phyloP scores from a whole-genome alignment of 2,113 vertebrate species.

The Gobiocypris rarus region DNA sequence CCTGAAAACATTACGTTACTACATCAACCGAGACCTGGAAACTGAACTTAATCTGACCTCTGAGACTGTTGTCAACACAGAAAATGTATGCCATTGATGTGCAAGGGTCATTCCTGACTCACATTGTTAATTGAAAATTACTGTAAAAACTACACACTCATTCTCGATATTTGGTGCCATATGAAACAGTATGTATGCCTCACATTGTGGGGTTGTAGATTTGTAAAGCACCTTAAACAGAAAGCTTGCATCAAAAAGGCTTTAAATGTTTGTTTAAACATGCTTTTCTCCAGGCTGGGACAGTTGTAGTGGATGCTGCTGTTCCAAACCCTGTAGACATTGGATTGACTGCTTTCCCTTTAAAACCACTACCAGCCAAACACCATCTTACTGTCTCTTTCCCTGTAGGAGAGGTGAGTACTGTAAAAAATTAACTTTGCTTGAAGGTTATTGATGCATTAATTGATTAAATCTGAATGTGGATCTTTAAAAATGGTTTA shows the following conservation, averaged over 20 bases:
- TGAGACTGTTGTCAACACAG: slow-evolving; percentile 34
- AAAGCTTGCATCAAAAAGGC: not conserved
- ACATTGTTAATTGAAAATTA: not conserved
- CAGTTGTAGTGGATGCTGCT: not conserved
- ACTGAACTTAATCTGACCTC: slow-evolving; percentile 70
- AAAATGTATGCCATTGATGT: not conserved
- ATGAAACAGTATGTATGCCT: not conserved
- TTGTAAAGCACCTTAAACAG: not conserved
- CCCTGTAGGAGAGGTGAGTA: slow-evolving; percentile 68
- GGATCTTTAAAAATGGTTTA: not conserved
- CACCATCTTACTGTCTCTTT: slow-evolving; percentile 71
- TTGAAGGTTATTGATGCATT: not conserved
- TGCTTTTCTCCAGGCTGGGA: not conserved
- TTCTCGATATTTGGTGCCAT: not conserved
- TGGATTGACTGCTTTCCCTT: slow-evolving; percentile 62
- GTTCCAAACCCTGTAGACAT: slow-evolving; percentile 39
- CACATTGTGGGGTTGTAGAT: not conserved
- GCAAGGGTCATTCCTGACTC: not conserved
- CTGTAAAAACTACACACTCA: not conserved
- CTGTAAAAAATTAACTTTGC: not conserved
- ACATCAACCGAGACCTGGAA: slow-evolving; percentile 77
- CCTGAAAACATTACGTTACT: slow-evolving; percentile 70
- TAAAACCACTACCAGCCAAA: slow-evolving; percentile 72
- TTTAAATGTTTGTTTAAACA: not conserved
- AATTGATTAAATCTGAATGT: not conserved